These are phyloP conservation scores for Takifugu bimaculatus DNA, from an alignment of 2,113 vertebrate species.

Conservation along the genomic window DNA sequence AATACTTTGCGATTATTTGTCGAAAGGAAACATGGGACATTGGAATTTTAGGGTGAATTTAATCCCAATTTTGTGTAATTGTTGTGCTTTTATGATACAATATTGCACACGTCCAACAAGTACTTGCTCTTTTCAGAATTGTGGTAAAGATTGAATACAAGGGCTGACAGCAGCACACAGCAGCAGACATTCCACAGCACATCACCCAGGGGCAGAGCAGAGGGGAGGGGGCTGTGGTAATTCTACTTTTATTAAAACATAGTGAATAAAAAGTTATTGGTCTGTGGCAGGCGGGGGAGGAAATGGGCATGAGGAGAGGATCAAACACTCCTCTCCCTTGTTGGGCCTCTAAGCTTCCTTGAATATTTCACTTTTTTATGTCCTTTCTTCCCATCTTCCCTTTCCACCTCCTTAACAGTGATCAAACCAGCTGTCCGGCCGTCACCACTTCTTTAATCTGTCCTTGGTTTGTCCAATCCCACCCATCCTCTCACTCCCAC, in stretches of 20 bases:
- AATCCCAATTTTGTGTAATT: conserved; percentile 1
- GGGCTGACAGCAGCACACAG: conserved; percentile 30
- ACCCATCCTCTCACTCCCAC: conserved; percentile 23
- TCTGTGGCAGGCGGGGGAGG: conserved; percentile 34
- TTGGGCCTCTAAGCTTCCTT: conserved; percentile 27
- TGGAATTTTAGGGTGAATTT: no score
- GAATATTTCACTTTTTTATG: conserved; percentile 14
- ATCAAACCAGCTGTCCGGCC: conserved; percentile 38
- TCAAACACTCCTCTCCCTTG: conserved; percentile 15
- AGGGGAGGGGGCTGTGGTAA: conserved; percentile 56
- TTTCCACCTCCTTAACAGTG: not conserved
- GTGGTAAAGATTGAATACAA: not conserved
- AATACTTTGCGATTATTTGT: no score
- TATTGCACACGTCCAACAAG: conserved; percentile 10
- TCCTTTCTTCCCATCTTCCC: conserved; percentile 10
- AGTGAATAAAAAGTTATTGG: conserved; percentile 61
- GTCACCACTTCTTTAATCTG: conserved; percentile 40
- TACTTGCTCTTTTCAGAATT: conserved; percentile 9
- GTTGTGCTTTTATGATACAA: conserved; percentile 23
- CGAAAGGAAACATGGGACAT: no score
- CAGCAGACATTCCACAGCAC: conserved; percentile 66
- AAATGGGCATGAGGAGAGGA: conserved; percentile 53
- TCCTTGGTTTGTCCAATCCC: conserved; percentile 27
- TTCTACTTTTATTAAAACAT: conserved; percentile 79
- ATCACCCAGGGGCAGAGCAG: conserved; percentile 41